These are phyloP conservation scores for Dermochelys coriacea DNA, from an alignment of 2,797 vertebrate genomes.

Conservation along the genomic window DNA sequence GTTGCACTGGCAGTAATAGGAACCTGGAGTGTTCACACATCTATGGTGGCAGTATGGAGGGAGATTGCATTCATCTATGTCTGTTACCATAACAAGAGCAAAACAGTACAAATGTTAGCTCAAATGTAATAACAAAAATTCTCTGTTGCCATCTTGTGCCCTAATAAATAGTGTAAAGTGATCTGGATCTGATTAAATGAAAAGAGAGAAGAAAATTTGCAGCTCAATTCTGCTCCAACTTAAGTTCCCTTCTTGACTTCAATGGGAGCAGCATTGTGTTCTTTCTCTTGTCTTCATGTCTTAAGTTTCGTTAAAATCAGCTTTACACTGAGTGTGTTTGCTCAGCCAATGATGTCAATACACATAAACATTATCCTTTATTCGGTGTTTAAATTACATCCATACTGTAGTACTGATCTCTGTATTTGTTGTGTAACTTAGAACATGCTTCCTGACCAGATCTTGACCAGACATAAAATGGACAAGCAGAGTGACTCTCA, in stretches of 20 bases:
- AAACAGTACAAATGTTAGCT: neutral
- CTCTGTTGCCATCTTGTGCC: neutral
- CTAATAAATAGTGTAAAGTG: neutral
- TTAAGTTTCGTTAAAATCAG: neutral
- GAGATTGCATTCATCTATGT: slow-evolving; percentile 91
- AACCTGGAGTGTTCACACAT: slow-evolving; percentile 93
- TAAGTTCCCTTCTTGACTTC: neutral
- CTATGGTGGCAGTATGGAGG: slow-evolving; percentile 94
- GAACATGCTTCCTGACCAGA: neutral
- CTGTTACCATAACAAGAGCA: slow-evolving; percentile 76
- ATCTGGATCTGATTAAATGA: neutral
- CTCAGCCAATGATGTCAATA: neutral
- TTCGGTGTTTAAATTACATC: neutral
- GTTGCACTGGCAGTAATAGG: slow-evolving; percentile 96
- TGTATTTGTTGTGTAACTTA: neutral
- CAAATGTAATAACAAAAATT: neutral
- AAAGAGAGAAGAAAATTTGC: neutral
- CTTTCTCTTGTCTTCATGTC: neutral
- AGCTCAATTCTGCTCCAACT: accelerated
- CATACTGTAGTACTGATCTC: neutral
- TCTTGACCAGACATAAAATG: accelerated
- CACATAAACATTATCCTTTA: neutral
- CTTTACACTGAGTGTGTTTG: neutral
- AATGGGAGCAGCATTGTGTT: neutral
- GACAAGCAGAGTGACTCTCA: neutral